Conservation (phyloP, 2,113 vertebrate species). For the Eretmochelys imbricata region DNA sequence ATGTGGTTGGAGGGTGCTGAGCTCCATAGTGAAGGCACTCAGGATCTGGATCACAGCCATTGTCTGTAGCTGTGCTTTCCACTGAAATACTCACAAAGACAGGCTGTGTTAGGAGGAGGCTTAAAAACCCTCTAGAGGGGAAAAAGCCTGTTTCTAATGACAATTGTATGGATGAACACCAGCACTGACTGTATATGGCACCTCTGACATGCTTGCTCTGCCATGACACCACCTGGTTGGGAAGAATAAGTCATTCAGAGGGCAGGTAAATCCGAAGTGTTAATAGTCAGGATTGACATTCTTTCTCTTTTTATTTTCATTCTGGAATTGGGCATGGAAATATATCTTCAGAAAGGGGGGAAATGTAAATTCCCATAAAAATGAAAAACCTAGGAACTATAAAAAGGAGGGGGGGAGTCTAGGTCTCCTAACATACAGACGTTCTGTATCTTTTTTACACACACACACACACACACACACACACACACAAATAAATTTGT, state of each 20-base stretch:
- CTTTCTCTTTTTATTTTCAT: not conserved
- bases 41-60: rapidly evolving
- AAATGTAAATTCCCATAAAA: not conserved
- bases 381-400: not conserved
- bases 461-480: not conserved
- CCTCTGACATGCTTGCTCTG: no score
- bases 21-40: not conserved
- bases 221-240: no score
- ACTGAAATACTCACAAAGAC: not conserved
- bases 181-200: not conserved
- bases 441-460: no score
- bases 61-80: not conserved
- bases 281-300: not conserved
- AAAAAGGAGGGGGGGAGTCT: not conserved
- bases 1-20: not conserved
- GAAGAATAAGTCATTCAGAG: not conserved
- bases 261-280: not conserved
- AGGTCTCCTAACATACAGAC: not conserved
- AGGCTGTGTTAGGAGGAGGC: not conserved
- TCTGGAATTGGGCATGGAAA: not conserved
- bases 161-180: no score
- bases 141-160: not conserved
- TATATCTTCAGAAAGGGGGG: not conserved
- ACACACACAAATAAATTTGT: not conserved
- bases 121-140: not conserved